phyloP scores from a whole-genome alignment of 2,888 invertebrate genomes.

The Ariolimax columbianus region DNA sequence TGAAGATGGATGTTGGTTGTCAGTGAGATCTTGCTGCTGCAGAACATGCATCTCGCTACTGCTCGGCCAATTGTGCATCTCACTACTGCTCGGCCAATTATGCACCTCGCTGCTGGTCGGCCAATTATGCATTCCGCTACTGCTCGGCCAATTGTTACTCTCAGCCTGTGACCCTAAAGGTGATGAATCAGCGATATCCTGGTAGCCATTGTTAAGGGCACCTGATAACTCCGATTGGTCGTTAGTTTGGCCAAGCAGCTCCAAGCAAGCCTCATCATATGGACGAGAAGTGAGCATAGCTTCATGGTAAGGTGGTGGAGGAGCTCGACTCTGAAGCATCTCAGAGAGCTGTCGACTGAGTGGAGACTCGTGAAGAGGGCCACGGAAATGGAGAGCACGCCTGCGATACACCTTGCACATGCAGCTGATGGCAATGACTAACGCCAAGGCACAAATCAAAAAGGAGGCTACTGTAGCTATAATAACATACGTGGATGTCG shows the following conservation, averaged over 20 bases:
- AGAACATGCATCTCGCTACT: not conserved
- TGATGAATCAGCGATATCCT: not conserved
- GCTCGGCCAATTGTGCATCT: too few relatives aligned
- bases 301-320: constrained; percentile 80
- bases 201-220: not conserved
- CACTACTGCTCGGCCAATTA: not conserved
- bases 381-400: constrained; percentile 66
- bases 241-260: constrained; percentile 56
- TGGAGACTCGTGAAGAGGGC: constrained; percentile 68
- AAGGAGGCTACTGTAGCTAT: constrained; percentile 81
- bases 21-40: not conserved
- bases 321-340: constrained; percentile 78
- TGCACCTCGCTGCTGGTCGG: not conserved
- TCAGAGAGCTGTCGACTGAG: constrained; percentile 76
- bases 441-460: constrained; percentile 79
- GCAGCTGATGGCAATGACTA: constrained; percentile 80
- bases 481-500: constrained; percentile 79
- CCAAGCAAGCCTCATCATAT: constrained; percentile 73
- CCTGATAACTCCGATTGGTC: not conserved
- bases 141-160: not conserved
- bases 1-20: not conserved
- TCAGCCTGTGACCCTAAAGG: not conserved
- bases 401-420: constrained; percentile 80
- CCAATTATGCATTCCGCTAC: not conserved
- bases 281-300: constrained; percentile 78